Percentiles rank a stretch among this genome's conserved stretches.
Conservation (phyloP, 2,888 invertebrate species). For the Schrankia costaestrigalis region DNA sequence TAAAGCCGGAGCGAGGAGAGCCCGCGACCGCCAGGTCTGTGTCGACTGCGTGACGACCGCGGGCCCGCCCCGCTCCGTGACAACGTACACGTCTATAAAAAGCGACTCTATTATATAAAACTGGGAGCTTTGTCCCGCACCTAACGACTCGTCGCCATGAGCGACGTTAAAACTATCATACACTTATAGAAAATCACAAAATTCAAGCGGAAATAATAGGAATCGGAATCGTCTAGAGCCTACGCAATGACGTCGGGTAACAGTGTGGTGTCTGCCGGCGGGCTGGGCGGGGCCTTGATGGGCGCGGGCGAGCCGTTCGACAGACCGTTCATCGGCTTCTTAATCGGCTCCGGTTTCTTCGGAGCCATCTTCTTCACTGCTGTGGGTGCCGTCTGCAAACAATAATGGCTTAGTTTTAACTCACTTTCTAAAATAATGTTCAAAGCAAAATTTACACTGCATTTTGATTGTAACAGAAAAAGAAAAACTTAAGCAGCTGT, state of each 20-base stretch:
- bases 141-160: constrained; percentile 65
- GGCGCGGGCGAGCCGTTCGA: no score
- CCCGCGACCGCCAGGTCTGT: constrained; percentile 9
- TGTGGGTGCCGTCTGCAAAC: constrained; percentile 49
- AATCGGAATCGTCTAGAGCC: constrained; percentile 48
- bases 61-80: constrained; percentile 24
- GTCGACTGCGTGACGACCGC: constrained; percentile 7
- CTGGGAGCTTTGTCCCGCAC: constrained; percentile 72
- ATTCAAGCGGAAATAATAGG: constrained; percentile 79
- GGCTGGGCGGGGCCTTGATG: constrained; percentile 74
- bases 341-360: constrained; percentile 32
- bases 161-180: constrained; percentile 71
- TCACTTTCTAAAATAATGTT: neutral
- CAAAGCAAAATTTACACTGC: neutral
- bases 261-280: constrained; percentile 67
- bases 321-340: constrained; percentile 39
- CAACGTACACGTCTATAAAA: constrained; percentile 66
- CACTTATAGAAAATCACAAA: constrained; percentile 80
- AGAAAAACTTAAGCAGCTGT: no score
- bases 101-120: constrained; percentile 79
- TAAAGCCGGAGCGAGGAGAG: constrained; percentile 33
- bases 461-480: no score
- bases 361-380: constrained; percentile 47
- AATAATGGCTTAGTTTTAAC: neutral
- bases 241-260: constrained; percentile 76